Conservation (phyloP, 1,140 invertebrate genomes). For the Hylyphantes graminicola region DNA sequence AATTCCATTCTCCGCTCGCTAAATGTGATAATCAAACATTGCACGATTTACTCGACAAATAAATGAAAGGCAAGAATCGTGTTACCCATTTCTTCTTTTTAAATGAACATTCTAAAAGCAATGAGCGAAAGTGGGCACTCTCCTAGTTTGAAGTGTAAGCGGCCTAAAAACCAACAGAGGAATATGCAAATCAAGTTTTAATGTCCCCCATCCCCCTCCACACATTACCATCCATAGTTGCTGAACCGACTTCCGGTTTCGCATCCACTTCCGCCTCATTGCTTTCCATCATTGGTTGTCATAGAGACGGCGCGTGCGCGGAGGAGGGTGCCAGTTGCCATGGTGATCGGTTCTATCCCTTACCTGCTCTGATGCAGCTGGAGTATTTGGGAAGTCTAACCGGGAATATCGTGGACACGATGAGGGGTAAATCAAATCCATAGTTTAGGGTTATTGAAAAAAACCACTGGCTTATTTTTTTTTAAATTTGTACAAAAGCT, state of each 20-base stretch:
- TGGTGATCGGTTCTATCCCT: conserved; percentile 23
- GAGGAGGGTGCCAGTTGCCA: conserved; percentile 2
- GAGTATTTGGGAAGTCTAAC: no score
- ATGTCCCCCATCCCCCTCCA: conserved; percentile 29
- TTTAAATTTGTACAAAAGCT: no score
- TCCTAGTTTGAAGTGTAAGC: neutral
- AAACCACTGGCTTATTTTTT: no score
- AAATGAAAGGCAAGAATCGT: neutral
- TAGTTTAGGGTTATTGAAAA: no score
- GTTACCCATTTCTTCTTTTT: neutral
- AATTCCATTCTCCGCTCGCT: no score
- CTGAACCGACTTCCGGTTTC: conserved; percentile 55
- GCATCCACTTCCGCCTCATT: conserved; percentile 56
- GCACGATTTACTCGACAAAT: no score
- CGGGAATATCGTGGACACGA: neutral
- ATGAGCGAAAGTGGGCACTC: neutral
- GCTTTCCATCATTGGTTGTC: conserved; percentile 47
- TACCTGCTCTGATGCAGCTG: conserved; percentile 4
- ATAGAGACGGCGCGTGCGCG: conserved; percentile 27
- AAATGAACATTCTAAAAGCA: no score
- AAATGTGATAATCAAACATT: no score
- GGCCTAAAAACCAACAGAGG: neutral
- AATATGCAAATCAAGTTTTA: conserved; percentile 57
- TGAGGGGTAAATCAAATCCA: neutral
- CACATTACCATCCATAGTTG: conserved; percentile 41